These are phyloP conservation scores for Ciconia stormi DNA, from an alignment of 2,113 vertebrate species.

Conservation along the genomic window DNA sequence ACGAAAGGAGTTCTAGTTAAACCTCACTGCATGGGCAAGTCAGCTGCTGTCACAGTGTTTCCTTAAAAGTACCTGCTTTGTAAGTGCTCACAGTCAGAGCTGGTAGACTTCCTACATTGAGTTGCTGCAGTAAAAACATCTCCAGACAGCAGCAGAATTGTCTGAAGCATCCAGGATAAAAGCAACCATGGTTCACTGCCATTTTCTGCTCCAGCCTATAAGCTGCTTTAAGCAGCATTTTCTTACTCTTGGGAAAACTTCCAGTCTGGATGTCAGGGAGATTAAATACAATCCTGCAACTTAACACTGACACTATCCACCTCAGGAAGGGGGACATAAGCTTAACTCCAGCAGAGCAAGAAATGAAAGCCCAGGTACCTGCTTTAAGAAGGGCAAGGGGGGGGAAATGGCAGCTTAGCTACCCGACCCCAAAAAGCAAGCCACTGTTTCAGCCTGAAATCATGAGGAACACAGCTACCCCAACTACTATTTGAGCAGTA, in stretches of 20 bases:
- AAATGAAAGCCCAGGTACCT: background rate
- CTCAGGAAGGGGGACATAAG: fast-evolving
- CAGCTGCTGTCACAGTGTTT: background rate
- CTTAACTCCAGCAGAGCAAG: background rate
- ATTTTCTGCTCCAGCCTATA: background rate
- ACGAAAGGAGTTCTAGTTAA: background rate
- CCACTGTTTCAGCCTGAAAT: background rate
- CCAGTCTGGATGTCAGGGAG: background rate
- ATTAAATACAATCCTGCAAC: background rate
- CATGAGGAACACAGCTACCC: background rate
- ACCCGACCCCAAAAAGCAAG: background rate
- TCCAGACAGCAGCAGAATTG: background rate
- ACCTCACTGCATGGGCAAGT: background rate
- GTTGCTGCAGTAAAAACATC: background rate
- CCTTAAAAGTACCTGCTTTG: background rate
- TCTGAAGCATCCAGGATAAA: background rate
- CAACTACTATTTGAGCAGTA: background rate
- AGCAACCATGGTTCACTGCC: background rate
- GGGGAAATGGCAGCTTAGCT: background rate
- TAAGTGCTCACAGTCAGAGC: background rate
- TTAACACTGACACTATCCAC: background rate
- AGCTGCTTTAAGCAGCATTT: background rate
- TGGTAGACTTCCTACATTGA: background rate
- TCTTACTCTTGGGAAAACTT: background rate
- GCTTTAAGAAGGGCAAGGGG: background rate